Evolutionary conservation across 1,140 invertebrate genomes (phyloP).

Genomic region (Pachypsylla venusta): DNA sequence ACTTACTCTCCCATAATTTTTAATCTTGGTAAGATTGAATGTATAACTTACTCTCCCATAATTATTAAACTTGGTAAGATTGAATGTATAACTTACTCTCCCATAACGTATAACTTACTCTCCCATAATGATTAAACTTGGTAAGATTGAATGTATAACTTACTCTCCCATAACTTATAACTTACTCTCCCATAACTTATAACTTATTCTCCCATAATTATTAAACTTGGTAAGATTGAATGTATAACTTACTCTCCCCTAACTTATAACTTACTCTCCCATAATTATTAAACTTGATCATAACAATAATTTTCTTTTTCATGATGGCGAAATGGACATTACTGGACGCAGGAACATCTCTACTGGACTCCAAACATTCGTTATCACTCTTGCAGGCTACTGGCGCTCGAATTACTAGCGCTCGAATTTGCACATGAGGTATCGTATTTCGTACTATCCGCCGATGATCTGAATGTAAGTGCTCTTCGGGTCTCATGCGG

Average conservation of each 20-base stretch:
- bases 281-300: not conserved
- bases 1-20: too few species aligned
- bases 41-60: too few species aligned
- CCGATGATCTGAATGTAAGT: not conserved
- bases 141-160: not conserved
- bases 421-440: not conserved
- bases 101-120: not conserved
- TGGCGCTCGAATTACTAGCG: not conserved
- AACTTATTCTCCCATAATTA: not conserved
- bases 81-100: too few species aligned
- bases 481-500: too few species aligned
- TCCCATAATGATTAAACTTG: not conserved
- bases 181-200: not conserved
- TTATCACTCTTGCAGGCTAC: too few species aligned
- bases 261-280: constrained; percentile 3
- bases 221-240: too few species aligned
- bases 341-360: not conserved
- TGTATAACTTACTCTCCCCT: too few species aligned
- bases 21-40: too few species aligned
- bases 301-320: not conserved
- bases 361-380: too few species aligned
- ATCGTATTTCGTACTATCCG: not conserved
- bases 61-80: too few species aligned
- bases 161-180: not conserved
- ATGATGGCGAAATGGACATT: not conserved